Base-by-base conservation (phyloP, 2,113 vertebrate genomes). In the Chaetorhynchus papuensis region DNA sequence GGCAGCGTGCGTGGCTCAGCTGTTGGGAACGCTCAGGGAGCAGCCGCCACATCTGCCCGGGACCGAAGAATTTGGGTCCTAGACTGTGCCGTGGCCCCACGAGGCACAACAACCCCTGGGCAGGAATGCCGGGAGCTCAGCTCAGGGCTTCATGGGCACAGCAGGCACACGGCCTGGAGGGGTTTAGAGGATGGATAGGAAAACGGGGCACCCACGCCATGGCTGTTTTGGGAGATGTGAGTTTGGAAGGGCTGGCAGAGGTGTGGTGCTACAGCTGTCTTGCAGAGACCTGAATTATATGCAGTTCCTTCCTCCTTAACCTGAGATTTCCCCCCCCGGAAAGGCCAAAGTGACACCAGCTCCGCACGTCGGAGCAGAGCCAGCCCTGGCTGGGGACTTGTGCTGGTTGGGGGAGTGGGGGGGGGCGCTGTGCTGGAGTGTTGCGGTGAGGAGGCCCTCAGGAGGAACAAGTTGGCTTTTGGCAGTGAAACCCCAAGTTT, bases 161-260 rank as follows among this genome's bases (percentile, higher is more conserved):
- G 54, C 1, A 13, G 37, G 21, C 18, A 7, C 0, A 0, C 8
- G 37, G 33, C 24, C 23, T 47, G 35, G 47, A 60, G 16, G 17
- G 24, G 3, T 2, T 37, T 20, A 42, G 45, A 24, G 41, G 20
- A 10, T 10, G 50, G 20, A 0, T 6, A 33, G 28, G 20, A 14
- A 22, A 88, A 20, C 0, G 0, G 7, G 17, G 26, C 15, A 9
- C 35, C 53, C 30, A 2, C 0, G 0, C 8, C 3, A 1, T 0
- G 7, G 50, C 24, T 89, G 27, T 12, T 53, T 11, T 7, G 54
- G 37, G 15, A 61, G 41, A n/a, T 0, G 0, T 0, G 22, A 27
- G 17, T 23, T 81, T 31, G 54, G 81, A 74, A 72, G 56, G 64
- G 31, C 60, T 42, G 49, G 56, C 35, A 50, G 42, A 37, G 30